phyloP scores from a whole-genome alignment of 92 coral and sea anemone species.

The Montipora capitata region DNA sequence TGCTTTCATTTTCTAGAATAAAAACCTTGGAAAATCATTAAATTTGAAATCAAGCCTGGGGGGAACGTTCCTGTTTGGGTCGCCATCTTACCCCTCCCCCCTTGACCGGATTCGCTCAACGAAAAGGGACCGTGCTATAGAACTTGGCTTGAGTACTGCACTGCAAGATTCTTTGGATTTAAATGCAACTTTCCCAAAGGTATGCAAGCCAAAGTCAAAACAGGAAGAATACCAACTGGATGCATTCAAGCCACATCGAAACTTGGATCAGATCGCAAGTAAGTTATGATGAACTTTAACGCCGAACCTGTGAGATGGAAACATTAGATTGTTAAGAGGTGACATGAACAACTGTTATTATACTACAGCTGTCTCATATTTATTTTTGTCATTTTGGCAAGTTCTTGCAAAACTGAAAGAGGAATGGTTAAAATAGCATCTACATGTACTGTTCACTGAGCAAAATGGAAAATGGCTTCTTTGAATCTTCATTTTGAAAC shows the following conservation, averaged over 20 bases:
- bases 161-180: conserved; percentile 91
- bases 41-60: conserved; percentile 49
- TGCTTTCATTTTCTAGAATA: conserved; percentile 31
- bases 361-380: no score
- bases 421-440: no score
- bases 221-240: conserved; percentile 79
- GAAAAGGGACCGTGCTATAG: conserved; percentile 64
- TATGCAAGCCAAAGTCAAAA: conserved; percentile 48
- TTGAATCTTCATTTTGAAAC: no score
- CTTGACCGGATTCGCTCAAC: conserved; percentile 90
- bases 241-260: conserved; percentile 38
- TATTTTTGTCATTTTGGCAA: no score
- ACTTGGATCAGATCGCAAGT: conserved; percentile 84
- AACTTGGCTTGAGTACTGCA: conserved; percentile 80
- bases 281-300: not conserved
- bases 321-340: no score
- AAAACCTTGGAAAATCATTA: conserved; percentile 73
- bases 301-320: no score
- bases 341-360: no score
- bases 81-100: conserved; percentile 95
- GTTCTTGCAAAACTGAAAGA: no score
- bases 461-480: no score
- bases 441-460: no score
- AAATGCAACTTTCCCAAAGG: conserved; percentile 91
- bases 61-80: conserved; percentile 81